Evolutionary conservation across 2,888 invertebrate genomes (phyloP).

Genomic region (Torymus aiolomorphi): DNA sequence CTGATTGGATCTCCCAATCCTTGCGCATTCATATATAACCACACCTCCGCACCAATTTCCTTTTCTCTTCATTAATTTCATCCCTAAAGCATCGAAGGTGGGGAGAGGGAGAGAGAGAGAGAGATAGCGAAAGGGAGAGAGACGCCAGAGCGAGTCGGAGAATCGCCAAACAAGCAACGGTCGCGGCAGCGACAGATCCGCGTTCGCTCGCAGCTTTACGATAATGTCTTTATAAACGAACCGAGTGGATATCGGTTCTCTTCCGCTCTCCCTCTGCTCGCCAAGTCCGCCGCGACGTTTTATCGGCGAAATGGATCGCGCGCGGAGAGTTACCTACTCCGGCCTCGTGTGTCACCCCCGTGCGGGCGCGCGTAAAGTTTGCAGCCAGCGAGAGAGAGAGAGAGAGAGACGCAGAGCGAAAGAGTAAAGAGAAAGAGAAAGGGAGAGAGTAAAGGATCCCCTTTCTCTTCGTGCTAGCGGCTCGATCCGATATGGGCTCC

Average conservation of each 20-base stretch:
- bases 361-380: conserved; percentile 26
- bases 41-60: not conserved
- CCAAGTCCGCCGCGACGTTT: conserved; percentile 36
- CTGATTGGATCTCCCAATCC: conserved; percentile 22
- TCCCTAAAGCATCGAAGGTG: no score
- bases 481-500: conserved; percentile 38
- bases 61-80: conserved; percentile 49
- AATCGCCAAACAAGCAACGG: no score
- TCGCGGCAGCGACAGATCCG: conserved; percentile 28
- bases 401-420: not conserved
- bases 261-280: conserved; percentile 5
- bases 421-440: not conserved
- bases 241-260: conserved; percentile 47
- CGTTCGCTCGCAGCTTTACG: conserved; percentile 45
- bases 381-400: not conserved
- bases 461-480: conserved; percentile 3
- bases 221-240: conserved; percentile 57
- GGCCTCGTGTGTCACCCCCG: conserved; percentile 48
- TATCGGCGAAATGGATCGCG: conserved; percentile 59
- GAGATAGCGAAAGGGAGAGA: conserved; percentile 5
- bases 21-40: no score
- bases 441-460: conserved; percentile 30
- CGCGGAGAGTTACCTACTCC: conserved; percentile 38
- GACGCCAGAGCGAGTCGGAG: conserved; percentile 5
- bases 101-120: no score